Conservation (phyloP, 2,797 vertebrate species). For the Coilia nasus region DNA sequence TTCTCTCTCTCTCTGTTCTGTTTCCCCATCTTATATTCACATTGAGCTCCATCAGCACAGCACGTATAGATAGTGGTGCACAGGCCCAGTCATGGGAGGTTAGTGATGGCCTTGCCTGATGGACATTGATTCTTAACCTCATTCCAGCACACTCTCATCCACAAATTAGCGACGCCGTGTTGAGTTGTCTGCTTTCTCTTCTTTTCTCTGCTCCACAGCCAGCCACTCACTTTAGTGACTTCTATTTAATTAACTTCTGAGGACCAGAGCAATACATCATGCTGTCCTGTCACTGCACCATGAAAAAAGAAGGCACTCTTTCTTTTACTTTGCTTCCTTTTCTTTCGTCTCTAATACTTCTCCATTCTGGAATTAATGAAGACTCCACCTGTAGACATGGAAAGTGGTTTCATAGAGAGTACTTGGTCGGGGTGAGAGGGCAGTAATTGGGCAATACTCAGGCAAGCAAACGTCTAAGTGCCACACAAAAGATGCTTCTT, state of each 20-base stretch:
- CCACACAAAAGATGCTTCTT: background rate
- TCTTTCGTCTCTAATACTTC: conserved; percentile 12
- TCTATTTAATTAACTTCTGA: conserved; percentile 62
- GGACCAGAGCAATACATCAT: conserved; percentile 58
- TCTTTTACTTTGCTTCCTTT: background rate
- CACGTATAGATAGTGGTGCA: too few species aligned
- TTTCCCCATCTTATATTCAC: background rate
- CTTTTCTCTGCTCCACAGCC: background rate
- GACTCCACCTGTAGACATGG: background rate
- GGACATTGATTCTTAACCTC: conserved; percentile 20
- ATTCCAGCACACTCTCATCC: background rate
- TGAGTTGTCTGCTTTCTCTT: conserved; percentile 10
- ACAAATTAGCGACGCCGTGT: conserved; percentile 9
- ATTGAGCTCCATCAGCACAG: background rate
- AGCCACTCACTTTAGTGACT: conserved; percentile 49
- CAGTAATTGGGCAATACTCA: background rate
- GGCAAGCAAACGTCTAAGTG: background rate
- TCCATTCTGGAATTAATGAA: background rate
- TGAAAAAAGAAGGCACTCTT: conserved; percentile 36
- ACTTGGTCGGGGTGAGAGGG: background rate
- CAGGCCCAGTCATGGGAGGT: background rate
- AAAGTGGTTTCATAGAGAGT: background rate
- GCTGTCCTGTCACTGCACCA: conserved; percentile 55
- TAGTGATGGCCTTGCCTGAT: background rate
- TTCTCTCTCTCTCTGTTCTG: background rate